Conservation (phyloP, 2,888 invertebrate species). For the Ectropis crepuscularia region DNA sequence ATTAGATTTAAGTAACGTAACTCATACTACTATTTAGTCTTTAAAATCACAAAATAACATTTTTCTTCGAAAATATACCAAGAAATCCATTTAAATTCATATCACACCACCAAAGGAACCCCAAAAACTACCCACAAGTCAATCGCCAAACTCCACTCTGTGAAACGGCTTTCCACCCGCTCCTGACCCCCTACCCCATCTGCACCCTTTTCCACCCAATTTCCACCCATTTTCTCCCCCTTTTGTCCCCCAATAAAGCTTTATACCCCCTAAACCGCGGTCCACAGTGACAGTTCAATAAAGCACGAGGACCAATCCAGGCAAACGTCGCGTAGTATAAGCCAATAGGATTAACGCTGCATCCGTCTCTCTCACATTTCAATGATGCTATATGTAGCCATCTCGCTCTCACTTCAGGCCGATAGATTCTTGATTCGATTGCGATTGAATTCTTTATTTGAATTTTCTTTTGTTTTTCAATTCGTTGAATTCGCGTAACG, state of each 20-base stretch:
- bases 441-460: conserved; percentile 80
- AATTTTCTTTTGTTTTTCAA: conserved; percentile 78
- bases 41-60: neutral
- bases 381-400: conserved; percentile 38
- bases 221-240: conserved; percentile 62
- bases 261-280: conserved; percentile 76
- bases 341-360: conserved; percentile 84
- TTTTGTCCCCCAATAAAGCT: conserved; percentile 75
- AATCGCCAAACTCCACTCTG: conserved; percentile 82
- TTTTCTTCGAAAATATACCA: neutral
- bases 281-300: conserved; percentile 84
- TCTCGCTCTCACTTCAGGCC: conserved; percentile 68
- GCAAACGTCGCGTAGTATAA: conserved; percentile 84
- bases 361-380: conserved; percentile 56
- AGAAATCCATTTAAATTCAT: conserved; percentile 37
- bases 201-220: conserved; percentile 57
- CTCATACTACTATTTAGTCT: too few relatives aligned
- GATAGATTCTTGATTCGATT: conserved; percentile 82
- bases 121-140: conserved; percentile 83
- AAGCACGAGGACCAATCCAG: conserved; percentile 82
- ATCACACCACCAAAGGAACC: conserved; percentile 63
- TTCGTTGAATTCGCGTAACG: conserved; percentile 56
- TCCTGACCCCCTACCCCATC: conserved; percentile 52
- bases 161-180: conserved; percentile 65
- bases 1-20: too few relatives aligned